Percentiles rank a stretch among this genome's conserved stretches.
Conservation (phyloP, 1,140 invertebrate species). For the Cyclina sinensis region DNA sequence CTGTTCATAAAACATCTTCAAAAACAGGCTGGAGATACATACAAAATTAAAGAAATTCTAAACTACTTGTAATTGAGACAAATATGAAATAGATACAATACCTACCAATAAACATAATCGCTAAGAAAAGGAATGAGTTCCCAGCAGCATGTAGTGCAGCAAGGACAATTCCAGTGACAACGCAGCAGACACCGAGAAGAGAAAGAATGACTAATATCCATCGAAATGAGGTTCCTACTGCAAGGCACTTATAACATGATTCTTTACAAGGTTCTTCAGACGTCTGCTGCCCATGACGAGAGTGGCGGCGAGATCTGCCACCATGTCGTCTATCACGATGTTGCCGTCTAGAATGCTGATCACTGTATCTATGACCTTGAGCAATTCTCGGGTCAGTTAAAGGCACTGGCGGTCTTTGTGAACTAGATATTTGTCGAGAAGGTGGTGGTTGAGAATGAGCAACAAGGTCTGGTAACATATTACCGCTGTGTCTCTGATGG, state of each 20-base stretch:
- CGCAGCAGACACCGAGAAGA: conserved; percentile 84
- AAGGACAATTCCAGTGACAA: conserved; percentile 85
- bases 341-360: conserved; percentile 56
- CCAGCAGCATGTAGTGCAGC: conserved; percentile 83
- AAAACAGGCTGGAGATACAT: too few species aligned
- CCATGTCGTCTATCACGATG: conserved; percentile 59
- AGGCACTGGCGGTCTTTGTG: conserved; percentile 65
- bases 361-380: conserved; percentile 44
- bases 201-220: conserved; percentile 85
- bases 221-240: conserved; percentile 82
- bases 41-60: too few species aligned
- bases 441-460: conserved; percentile 61
- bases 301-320: conserved; percentile 66
- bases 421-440: conserved; percentile 37
- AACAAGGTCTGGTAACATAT: conserved; percentile 53
- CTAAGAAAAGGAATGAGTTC: conserved; percentile 83
- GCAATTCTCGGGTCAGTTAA: conserved; percentile 45
- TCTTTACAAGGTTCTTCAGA: conserved; percentile 79
- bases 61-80: too few species aligned
- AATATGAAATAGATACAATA: too few species aligned
- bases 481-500: conserved; percentile 47
- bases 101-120: conserved; percentile 86
- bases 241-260: conserved; percentile 83
- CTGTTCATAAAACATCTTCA: too few species aligned
- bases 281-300: conserved; percentile 60